Conservation (phyloP, 2,888 invertebrate genomes). For the Drosophila aldrichi region DNA sequence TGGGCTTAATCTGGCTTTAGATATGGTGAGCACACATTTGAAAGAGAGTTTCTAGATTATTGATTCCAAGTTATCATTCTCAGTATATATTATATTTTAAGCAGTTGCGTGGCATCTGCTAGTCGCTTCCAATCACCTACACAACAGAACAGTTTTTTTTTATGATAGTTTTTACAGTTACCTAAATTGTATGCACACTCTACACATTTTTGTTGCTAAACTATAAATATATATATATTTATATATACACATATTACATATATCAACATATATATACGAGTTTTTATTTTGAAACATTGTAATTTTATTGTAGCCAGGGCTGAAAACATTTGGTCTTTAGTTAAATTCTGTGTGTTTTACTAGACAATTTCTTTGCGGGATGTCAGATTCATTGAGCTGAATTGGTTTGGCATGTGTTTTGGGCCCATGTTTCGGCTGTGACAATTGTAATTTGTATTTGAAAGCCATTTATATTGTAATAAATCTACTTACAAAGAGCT, state of each 20-base stretch:
- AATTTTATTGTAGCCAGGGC: constrained; percentile 28
- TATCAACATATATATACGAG: neutral
- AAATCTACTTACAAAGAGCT: constrained; percentile 40
- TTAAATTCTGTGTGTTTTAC: constrained; percentile 33
- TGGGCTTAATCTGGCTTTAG: too few species aligned
- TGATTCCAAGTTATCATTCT: too few species aligned
- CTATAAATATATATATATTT: constrained; percentile 12
- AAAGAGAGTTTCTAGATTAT: too few species aligned
- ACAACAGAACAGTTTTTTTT: neutral
- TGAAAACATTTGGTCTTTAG: constrained; percentile 28
- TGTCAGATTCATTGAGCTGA: constrained; percentile 52
- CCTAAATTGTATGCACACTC: constrained; percentile 11
- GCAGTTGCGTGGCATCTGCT: neutral
- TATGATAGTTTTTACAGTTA: constrained; percentile 17
- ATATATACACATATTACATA: constrained; percentile 1
- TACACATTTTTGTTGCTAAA: constrained; percentile 14
- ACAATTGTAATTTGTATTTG: constrained; percentile 57
- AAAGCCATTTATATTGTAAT: constrained; percentile 48
- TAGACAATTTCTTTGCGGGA: constrained; percentile 35
- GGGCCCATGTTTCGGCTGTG: constrained; percentile 21
- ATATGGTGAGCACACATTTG: too few species aligned
- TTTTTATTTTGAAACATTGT: constrained; percentile 37
- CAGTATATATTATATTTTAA: neutral
- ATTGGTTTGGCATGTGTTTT: constrained; percentile 13
- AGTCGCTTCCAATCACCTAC: neutral